These are phyloP conservation scores for Craniophora ligustri DNA, from an alignment of 2,888 invertebrate genomes.

Conservation along the genomic window DNA sequence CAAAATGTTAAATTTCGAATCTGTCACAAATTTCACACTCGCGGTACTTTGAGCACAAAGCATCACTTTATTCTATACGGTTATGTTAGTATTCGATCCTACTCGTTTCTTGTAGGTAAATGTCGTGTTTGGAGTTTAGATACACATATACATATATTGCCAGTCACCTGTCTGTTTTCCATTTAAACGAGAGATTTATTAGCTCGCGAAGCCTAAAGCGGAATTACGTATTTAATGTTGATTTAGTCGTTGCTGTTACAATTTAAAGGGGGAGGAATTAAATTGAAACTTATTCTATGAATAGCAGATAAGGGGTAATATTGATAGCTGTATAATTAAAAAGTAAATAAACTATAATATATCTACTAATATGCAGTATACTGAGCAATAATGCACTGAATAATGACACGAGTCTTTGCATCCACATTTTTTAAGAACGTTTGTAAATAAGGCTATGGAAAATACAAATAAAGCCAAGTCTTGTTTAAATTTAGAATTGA, in stretches of 20 bases:
- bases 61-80: background rate
- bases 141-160: conserved; percentile 19
- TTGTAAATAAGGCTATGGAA: background rate
- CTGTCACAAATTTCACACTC: background rate
- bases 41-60: background rate
- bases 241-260: conserved; percentile 10
- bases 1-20: conserved; percentile 1
- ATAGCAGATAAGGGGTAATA: conserved; percentile 4
- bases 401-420: background rate
- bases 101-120: conserved; percentile 10
- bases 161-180: conserved; percentile 35
- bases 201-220: conserved; percentile 6
- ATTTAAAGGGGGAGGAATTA: conserved; percentile 16
- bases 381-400: background rate
- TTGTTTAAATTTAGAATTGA: no score
- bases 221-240: conserved; percentile 18
- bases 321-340: background rate
- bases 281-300: conserved; percentile 4
- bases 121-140: conserved; percentile 4
- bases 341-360: no score
- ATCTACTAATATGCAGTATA: no score
- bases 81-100: conserved; percentile 17
- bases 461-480: no score
- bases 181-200: conserved; percentile 28
- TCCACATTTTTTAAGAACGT: background rate